A percentile compares a stretch with the other conserved stretches of the same genome.
Conservation (phyloP, 2,888 invertebrate species). For the Ochlodes sylvanus region DNA sequence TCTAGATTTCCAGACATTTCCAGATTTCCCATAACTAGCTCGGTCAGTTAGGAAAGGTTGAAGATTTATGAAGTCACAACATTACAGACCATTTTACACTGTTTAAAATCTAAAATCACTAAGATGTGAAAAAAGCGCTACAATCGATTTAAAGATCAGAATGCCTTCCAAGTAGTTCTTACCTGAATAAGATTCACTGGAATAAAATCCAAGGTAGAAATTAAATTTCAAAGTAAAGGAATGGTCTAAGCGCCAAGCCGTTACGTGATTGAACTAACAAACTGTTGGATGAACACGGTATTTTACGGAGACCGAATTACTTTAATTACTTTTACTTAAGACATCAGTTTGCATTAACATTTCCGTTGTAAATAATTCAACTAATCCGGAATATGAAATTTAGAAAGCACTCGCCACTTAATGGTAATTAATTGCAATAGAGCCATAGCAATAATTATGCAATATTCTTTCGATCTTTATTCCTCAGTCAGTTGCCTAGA, state of each 20-base stretch:
- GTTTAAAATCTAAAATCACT: too few relatives aligned
- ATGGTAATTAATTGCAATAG: too few relatives aligned
- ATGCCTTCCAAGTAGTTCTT: background rate
- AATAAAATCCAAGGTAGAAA: slow-evolving; percentile 3
- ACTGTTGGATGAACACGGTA: background rate
- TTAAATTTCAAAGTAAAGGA: slow-evolving; percentile 6
- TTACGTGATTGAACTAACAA: slow-evolving; percentile 11
- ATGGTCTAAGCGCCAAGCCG: background rate
- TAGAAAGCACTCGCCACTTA: background rate
- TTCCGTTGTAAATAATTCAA: background rate
- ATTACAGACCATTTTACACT: too few relatives aligned
- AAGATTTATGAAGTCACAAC: too few relatives aligned
- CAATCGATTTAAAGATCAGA: background rate
- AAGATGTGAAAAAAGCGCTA: too few relatives aligned
- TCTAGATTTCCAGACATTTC: too few relatives aligned
- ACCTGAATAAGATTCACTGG: background rate
- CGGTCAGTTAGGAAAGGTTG: too few relatives aligned
- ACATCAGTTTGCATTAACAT: background rate
- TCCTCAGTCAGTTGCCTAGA: too few relatives aligned
- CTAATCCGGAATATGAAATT: background rate
- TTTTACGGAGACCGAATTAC: slow-evolving; percentile 3
- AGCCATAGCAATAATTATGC: too few relatives aligned
- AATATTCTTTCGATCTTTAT: too few relatives aligned
- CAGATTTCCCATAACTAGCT: too few relatives aligned
- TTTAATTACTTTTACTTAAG: slow-evolving; percentile 1